Base-by-base conservation (phyloP, 2,113 vertebrate species). In the Toxotes jaculatrix region DNA sequence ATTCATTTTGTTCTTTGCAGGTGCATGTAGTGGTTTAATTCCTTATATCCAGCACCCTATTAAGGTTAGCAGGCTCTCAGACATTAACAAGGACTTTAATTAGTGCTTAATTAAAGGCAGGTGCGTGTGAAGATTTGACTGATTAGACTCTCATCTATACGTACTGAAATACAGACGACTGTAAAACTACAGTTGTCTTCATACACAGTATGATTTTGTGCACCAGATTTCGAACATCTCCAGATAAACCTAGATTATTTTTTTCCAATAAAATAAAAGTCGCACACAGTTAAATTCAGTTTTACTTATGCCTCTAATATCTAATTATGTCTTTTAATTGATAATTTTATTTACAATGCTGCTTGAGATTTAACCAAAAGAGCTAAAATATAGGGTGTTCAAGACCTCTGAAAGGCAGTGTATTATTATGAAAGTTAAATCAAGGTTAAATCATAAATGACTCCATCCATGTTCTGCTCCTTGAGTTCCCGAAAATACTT, bases 401-500 rank as follows among this genome's bases (percentile, higher is more conserved):
- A 73, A 80, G n/a, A 72, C 47, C 60, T 80, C 86, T 63, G 42
- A 82, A 80, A 74, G 85, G 89, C 86, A 87, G 85, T 82, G 73
- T 49, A 60, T 71, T 53, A 51, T 63, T 77, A 83, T 71, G 32
- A 78, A 75, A 60, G 51, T 76, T 51, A 89, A 85, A 64, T 82
- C 57, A 72, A 63, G n/a, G 31, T 75, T 21, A 81, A 79, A 65
- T 62, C 12, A 82, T 23, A 64, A 81, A 88, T 12, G 10, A 61
- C 38, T 57, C 8, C 43, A 57, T 62, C 47, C 32, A 40, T 51
- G 23, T 75, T 77, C 74, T 74, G 60, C 69, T 53, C 53, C 56
- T 65, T 45, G 65, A 68, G 49, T 75, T 83, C 64, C 67, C 72
- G 71, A 83, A 92, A 88, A 92, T 88, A 85, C 83, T 85, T 82